Evolutionary conservation across 2,113 vertebrate genomes (phyloP), one percentile per base, ranked within the genome.

Genomic region (Python bivittatus): DNA sequence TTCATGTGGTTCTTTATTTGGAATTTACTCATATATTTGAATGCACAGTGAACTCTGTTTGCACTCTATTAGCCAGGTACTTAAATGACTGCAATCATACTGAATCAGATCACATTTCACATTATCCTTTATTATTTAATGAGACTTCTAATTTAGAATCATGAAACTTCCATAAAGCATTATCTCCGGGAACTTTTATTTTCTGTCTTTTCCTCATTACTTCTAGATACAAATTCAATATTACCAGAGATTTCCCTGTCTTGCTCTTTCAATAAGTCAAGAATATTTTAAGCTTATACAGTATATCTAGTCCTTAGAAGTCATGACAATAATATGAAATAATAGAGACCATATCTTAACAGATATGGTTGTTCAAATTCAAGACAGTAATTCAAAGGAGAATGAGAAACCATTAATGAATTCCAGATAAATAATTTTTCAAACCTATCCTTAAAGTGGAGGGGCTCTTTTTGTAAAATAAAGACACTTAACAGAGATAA

Each of bases 91-190:
- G 22, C 33, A 94, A 44, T 92, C 0, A 93, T 93, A 95, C 72
- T 90, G 92, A 95, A 95, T 91, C 79, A 95, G 86, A 95, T 95
- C 94, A 91, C 29, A 94, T 95, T 96, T 96, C 95, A 93, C 23
- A 79, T 92, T 93, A 88, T 96, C 60, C 52, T 93, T 95, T 95
- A 93, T 94, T 95, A 93, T 84, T 96, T 96, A 95, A 94, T 95
- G 52, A 93, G 61, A 90, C 93, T 95, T 93, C 89, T 84, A 94
- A 84, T 96, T 97, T 85, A 53, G 85, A 95, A 86, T 95, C 64
- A 93, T 91, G 12, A 90, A 4, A 94, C 94, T 64, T 84, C 91
- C 90, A 61, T 90, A n/a, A 79, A 94, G 93, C 20, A 90, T 88
- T 92, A 93, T 87, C 86, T 94, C 64, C n/a, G 61, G 10, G 83